Conservation (phyloP, 2,888 invertebrate genomes). For the Limulus polyphemus region DNA sequence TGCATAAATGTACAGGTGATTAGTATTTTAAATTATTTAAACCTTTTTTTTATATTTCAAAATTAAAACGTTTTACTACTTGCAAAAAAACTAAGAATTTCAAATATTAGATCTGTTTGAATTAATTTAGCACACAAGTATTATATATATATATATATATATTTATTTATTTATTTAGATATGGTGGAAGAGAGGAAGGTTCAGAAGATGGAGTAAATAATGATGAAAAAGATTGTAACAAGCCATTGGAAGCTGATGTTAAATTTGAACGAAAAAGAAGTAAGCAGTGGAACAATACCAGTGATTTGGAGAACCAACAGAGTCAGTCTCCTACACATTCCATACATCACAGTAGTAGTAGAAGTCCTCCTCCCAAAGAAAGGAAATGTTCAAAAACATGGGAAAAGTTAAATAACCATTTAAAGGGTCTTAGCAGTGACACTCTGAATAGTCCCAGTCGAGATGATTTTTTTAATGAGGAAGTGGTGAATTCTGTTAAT, state of each 20-base stretch:
- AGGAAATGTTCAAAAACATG: constrained; percentile 14
- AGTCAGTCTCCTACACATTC: constrained; percentile 30
- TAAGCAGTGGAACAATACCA: constrained; percentile 24
- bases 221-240: constrained; percentile 8
- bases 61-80: too few relatives aligned
- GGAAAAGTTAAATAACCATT: constrained; percentile 13
- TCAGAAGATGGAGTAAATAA: constrained; percentile 10
- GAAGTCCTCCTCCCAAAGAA: constrained; percentile 17
- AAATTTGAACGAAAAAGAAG: constrained; percentile 11
- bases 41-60: too few relatives aligned
- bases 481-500: background rate
- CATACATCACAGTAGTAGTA: constrained; percentile 27
- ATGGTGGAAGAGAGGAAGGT: constrained; percentile 15
- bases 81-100: too few relatives aligned
- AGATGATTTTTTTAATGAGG: constrained; percentile 17
- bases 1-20: too few relatives aligned
- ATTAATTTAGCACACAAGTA: too few relatives aligned
- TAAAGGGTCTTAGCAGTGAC: constrained; percentile 16
- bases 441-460: constrained; percentile 15
- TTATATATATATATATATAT: too few relatives aligned
- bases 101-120: too few relatives aligned
- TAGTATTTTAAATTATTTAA: too few relatives aligned
- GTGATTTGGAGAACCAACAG: constrained; percentile 31
- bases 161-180: constrained; percentile 9
- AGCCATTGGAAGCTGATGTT: constrained; percentile 15